Evolutionary conservation across 1,140 invertebrate genomes (phyloP), one percentile per base, ranked within the genome.

Genomic region (Brachionus manjavacas): DNA sequence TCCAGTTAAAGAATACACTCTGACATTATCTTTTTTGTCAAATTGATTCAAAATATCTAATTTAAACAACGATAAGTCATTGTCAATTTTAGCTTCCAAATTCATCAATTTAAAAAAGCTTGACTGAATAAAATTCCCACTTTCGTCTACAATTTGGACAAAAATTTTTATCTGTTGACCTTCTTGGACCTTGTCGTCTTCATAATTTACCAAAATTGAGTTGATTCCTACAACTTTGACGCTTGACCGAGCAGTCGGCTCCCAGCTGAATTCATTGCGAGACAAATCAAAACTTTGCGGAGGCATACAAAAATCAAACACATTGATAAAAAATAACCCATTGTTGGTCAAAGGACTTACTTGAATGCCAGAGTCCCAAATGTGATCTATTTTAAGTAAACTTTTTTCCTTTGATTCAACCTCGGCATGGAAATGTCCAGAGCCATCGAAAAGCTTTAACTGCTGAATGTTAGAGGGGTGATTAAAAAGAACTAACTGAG

Each of bases 21-120:
- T 43, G 1, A 0, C n/a, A 23, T 76, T 14, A 31, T 76, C 20
- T 11, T 23, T 28, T 16, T 49, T 39, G 8, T 16, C 31, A 35
- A 35, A 6, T 74, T 16, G 7, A 7, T 11, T 41, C 70, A 74
- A 16, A 12, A 3, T 9, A 74, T 76, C 72, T 12, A 76, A 8
- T 25, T 49, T 49, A 23, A 7, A 43, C 20, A 76, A 76, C 28
- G 41, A 46, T 4, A 12, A 14, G 28, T 76, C 43, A 16, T 12
- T 16, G 8, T 76, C 12, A 28, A 76, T 28, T 28, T 25, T 76
- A 7, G 43, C 3, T 6, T 46, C 43, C 28, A 76, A 49, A 76
- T 76, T 76, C 72, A 76, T 52, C 20, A 76, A 28, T 76, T 76
- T 76, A 28, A 76, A 76, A 76, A 31, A 76, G 11, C n/a, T 76